Evolutionary conservation across 2,888 invertebrate genomes (phyloP).

Genomic region (Melanophora roralis): DNA sequence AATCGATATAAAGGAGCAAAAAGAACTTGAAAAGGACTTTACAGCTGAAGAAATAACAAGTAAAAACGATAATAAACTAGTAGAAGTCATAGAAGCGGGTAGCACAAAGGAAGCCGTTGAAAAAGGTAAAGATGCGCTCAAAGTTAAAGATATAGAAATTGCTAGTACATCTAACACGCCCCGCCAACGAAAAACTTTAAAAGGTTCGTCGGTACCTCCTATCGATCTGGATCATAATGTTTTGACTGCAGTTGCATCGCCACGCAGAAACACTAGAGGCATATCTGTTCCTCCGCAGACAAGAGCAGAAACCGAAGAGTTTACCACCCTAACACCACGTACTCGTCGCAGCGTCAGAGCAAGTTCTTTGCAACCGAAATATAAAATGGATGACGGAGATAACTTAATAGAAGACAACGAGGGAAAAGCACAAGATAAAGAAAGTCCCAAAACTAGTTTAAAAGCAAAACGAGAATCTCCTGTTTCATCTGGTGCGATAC

Average conservation of each 20-base stretch:
- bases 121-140: not conserved
- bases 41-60: not conserved
- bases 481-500: constrained; percentile 24
- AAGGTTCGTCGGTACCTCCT: constrained; percentile 45
- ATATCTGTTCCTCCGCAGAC: constrained; percentile 64
- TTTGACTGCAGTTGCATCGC: constrained; percentile 33
- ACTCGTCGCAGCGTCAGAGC: constrained; percentile 37
- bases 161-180: not conserved
- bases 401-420: constrained; percentile 3
- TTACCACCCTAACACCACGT: constrained; percentile 27
- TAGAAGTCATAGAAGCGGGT: not conserved
- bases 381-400: constrained; percentile 33
- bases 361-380: constrained; percentile 44
- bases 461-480: constrained; percentile 40
- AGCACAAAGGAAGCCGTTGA: not conserved
- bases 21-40: not conserved
- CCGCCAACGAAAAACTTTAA: not conserved
- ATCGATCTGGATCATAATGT: not conserved
- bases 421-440: not conserved
- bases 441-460: not conserved
- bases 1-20: not conserved
- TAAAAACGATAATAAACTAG: not conserved
- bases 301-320: constrained; percentile 23
- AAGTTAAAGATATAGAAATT: constrained; percentile 8
- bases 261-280: constrained; percentile 60